Conservation (phyloP, 1,140 invertebrate genomes). For the Neodiprion pinetum region DNA sequence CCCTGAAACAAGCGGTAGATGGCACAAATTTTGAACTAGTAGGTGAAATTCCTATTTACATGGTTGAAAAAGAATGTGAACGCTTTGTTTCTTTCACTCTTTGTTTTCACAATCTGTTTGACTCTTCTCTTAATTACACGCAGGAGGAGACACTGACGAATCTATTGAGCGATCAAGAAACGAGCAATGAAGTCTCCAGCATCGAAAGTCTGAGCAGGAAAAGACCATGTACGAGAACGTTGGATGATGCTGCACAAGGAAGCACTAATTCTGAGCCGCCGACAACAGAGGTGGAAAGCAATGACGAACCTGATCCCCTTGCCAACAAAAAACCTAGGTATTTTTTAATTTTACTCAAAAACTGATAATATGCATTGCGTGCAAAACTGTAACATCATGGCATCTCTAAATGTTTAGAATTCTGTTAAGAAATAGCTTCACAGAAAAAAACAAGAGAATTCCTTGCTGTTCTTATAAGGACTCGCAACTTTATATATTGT, state of each 20-base stretch:
- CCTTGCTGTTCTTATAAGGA: too few species aligned
- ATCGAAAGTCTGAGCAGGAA: slow-evolving; percentile 29
- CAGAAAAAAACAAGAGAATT: too few species aligned
- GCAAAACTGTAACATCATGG: not conserved
- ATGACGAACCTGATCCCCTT: slow-evolving; percentile 24
- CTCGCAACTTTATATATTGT: too few species aligned
- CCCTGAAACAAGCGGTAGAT: slow-evolving; percentile 33
- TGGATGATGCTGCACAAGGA: slow-evolving; percentile 14
- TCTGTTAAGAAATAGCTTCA: too few species aligned
- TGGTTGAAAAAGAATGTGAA: not conserved
- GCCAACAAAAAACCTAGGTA: slow-evolving; percentile 43
- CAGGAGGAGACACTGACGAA: slow-evolving; percentile 1
- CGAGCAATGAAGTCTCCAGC: not conserved
- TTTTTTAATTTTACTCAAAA: not conserved
- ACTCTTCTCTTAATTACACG: not conserved
- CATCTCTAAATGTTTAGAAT: too few species aligned
- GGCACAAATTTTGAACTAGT: not conserved
- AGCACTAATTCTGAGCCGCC: slow-evolving; percentile 7
- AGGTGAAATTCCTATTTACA: not conserved
- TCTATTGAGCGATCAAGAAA: slow-evolving; percentile 1
- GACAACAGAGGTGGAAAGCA: not conserved
- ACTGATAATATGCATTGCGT: not conserved
- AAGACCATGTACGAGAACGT: slow-evolving; percentile 28
- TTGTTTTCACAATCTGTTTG: not conserved
- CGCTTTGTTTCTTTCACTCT: not conserved